phyloP scores from a whole-genome alignment of 2,888 invertebrate genomes.

The Acanthosoma haemorrhoidale region DNA sequence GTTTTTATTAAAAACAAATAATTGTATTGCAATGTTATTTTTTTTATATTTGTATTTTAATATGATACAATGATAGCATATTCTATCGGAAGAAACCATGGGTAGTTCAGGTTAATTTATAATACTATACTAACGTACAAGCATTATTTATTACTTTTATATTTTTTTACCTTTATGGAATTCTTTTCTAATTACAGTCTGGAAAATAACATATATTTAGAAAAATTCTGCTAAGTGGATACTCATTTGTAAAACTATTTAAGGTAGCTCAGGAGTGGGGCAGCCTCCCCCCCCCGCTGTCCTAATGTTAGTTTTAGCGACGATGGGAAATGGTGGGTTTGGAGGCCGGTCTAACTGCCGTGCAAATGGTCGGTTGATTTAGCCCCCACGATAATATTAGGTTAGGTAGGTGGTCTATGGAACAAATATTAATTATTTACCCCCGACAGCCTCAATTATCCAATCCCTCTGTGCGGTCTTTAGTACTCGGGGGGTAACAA shows the following conservation, averaged over 20 bases:
- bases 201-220: too few species aligned
- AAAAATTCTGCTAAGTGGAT: neutral
- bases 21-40: too few species aligned
- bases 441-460: neutral
- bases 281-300: neutral
- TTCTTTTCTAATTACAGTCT: too few species aligned
- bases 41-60: too few species aligned
- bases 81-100: too few species aligned
- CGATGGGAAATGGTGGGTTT: slow-evolving; percentile 5
- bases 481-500: neutral
- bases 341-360: too few species aligned
- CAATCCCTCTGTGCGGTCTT: neutral
- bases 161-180: too few species aligned
- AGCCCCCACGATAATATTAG: neutral
- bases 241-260: neutral
- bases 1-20: too few species aligned
- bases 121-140: too few species aligned
- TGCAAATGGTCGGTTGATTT: neutral
- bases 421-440: neutral
- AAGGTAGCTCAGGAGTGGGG: neutral
- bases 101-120: too few species aligned
- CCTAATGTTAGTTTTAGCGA: slow-evolving; percentile 6
- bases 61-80: too few species aligned
- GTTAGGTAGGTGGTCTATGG: slow-evolving; percentile 11
- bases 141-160: too few species aligned